A percentile compares a stretch with the other conserved stretches of the same genome.
phyloP scores from a whole-genome alignment of 2,888 invertebrate species.

The Antitype chi region DNA sequence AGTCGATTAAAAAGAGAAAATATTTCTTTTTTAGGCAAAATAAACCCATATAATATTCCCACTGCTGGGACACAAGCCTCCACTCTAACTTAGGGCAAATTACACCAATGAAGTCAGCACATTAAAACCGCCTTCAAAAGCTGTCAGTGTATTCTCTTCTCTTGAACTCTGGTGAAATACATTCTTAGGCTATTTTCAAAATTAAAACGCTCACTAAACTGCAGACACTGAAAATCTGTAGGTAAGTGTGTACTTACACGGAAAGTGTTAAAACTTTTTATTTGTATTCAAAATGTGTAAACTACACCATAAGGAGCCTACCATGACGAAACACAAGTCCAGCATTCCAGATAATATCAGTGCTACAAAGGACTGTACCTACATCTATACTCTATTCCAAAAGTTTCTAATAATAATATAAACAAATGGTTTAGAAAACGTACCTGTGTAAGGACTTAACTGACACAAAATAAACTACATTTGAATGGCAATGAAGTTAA shows the following conservation, averaged over 20 bases:
- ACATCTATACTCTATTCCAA: not conserved
- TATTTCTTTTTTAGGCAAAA: too few relatives aligned
- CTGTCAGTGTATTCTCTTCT: too few relatives aligned
- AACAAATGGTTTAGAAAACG: not conserved
- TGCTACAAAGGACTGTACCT: conserved; percentile 30
- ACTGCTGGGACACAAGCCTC: too few relatives aligned
- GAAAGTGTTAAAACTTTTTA: not conserved
- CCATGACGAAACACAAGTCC: conserved; percentile 27
- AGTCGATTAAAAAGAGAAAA: too few relatives aligned
- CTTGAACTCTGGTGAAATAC: too few relatives aligned
- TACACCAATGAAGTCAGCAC: too few relatives aligned
- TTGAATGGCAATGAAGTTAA: too few relatives aligned
- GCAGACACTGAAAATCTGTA: not conserved
- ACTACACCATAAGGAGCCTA: conserved; percentile 6
- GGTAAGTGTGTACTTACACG: not conserved
- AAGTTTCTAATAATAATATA: not conserved
- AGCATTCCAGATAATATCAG: conserved; percentile 34
- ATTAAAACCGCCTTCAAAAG: too few relatives aligned
- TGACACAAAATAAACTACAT: too few relatives aligned
- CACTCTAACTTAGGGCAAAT: too few relatives aligned
- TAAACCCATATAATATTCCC: too few relatives aligned
- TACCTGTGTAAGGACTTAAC: too few relatives aligned
- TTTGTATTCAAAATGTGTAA: not conserved
- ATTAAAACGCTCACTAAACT: not conserved
- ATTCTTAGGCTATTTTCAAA: not conserved